These are phyloP conservation scores for Nansenia antarctica DNA, from an alignment of 2,113 vertebrate species.

Conservation along the genomic window DNA sequence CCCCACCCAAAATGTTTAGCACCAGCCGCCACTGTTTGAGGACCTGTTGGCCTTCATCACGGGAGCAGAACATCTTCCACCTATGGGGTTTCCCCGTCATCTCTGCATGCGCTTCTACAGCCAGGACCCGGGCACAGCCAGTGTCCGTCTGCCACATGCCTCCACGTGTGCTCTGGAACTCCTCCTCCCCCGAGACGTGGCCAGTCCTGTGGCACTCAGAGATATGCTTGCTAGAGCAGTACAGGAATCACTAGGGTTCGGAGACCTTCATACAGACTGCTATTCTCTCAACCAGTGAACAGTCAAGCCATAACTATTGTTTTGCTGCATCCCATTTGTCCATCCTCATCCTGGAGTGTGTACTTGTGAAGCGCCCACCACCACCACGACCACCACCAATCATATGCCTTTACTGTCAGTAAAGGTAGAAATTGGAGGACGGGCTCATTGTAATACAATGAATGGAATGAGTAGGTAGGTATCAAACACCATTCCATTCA, in stretches of 20 bases:
- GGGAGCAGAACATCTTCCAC: conserved; percentile 53
- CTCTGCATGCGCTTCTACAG: conserved; percentile 62
- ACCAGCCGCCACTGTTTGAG: too few relatives aligned
- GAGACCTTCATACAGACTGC: neutral
- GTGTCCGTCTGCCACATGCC: conserved; percentile 34
- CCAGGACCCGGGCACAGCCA: conserved; percentile 18
- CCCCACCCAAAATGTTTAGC: too few relatives aligned
- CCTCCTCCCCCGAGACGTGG: conserved; percentile 53
- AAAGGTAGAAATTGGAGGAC: too few relatives aligned
- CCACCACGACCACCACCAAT: too few relatives aligned
- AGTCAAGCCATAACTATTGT: neutral
- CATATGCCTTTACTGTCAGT: too few relatives aligned
- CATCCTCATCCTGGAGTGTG: too few relatives aligned
- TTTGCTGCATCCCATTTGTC: too few relatives aligned
- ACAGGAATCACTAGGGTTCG: conserved; percentile 31
- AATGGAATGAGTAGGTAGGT: too few relatives aligned
- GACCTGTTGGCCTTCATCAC: conserved; percentile 67
- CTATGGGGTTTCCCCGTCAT: conserved; percentile 45
- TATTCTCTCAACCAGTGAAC: neutral
- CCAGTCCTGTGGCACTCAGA: conserved; percentile 33
- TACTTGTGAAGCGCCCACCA: too few relatives aligned
- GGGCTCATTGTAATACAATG: too few relatives aligned
- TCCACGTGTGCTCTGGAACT: conserved; percentile 53
- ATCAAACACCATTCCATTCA: too few relatives aligned
- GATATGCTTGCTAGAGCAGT: conserved; percentile 57